Percentiles rank a stretch among this genome's conserved stretches.
Conservation (phyloP, 2,113 vertebrate genomes). For the Conger conger region DNA sequence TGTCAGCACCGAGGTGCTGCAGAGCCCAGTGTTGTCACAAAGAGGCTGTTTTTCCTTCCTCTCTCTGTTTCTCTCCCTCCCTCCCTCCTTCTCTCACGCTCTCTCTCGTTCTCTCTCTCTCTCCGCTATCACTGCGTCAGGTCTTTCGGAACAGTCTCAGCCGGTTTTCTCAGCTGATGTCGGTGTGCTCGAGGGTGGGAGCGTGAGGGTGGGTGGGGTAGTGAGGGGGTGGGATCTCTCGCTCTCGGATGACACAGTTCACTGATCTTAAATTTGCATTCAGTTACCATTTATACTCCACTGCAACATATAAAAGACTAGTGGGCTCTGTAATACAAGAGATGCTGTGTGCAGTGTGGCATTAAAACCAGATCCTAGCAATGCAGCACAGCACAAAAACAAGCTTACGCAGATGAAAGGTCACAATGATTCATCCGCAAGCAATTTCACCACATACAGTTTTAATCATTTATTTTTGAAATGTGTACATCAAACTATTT, state of each 20-base stretch:
- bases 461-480: background rate
- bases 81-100: background rate
- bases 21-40: constrained; percentile 7
- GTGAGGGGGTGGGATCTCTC: background rate
- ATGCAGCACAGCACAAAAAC: background rate
- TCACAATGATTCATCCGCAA: background rate
- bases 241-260: constrained; percentile 22
- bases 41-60: background rate
- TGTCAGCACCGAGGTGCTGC: background rate
- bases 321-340: constrained; percentile 4
- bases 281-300: background rate
- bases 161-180: constrained; percentile 30
- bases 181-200: background rate
- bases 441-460: background rate
- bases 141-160: constrained; percentile 13
- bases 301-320: constrained; percentile 1
- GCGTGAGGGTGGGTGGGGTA: background rate
- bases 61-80: background rate
- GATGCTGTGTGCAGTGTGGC: constrained; percentile 39
- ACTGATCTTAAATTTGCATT: constrained; percentile 36
- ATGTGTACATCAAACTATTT: background rate
- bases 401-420: constrained; percentile 9
- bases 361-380: background rate
- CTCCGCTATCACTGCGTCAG: background rate
- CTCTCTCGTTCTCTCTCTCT: constrained; percentile 6